Base-by-base conservation (phyloP, 2,797 vertebrate species). In the Poeciliopsis presidionis region DNA sequence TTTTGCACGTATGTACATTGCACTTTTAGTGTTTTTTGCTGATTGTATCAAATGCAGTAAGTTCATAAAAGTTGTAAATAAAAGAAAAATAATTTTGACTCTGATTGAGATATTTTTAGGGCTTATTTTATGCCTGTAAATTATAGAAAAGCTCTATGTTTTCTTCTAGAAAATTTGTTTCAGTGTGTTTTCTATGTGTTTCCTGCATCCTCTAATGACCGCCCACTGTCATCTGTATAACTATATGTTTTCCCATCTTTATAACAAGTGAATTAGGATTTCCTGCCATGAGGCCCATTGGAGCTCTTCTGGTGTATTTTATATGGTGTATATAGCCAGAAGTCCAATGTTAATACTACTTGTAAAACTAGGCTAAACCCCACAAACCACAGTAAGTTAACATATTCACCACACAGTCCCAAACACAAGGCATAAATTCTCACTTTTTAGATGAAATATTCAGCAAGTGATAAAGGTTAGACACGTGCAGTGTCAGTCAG, bases 261-360 rank as follows among this genome's bases (percentile, higher is more conserved):
- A 70, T 14, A 53, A 53, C 22, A 2, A 67, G 63, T 57, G 47
- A 81, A 33, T 74, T 69, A 67, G 25, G n/a, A 72, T 74, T 81
- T 90, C 71, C 83, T 76, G 70, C 20, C 53, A 8, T 73, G 43
- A 74, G 5, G 47, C 33, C 51, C 36, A 46, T 20, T 53, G 46
- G 20, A 74, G 65, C 75, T 30, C 46, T 36, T 78, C 1, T 43
- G 22, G 41, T 47, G 55, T 36, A 72, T 8, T 18, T 65, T 22
- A 22, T 22, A 36, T 39, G 3, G 33, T 8, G 20, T 39, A 4
- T 39, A 53, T 43, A 22, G 41, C 33, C 39, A 69, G 65, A 11
- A 25, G 20, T 41, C 36, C 39, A 41, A 22, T 69, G 2, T 13
- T 25, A 45, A 12, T 43, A 25, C 5, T 1, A 13, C 9, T 41